A percentile compares a stretch with the other conserved stretches of the same genome.
These are phyloP conservation scores for Aphis gossypii DNA, from an alignment of 1,140 invertebrate genomes.

Conservation along the genomic window DNA sequence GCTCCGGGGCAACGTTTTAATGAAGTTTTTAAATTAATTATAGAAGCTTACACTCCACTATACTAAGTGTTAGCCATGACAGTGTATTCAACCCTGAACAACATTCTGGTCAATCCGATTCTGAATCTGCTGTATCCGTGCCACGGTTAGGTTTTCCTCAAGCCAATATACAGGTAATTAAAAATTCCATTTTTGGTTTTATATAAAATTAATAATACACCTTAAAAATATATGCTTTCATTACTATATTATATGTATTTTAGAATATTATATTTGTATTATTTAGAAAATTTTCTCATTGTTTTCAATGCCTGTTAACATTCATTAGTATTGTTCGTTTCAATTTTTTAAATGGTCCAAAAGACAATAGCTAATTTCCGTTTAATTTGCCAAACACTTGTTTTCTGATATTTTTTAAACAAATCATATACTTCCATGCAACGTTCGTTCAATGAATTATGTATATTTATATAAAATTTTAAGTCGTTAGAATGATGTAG, in stretches of 20 bases:
- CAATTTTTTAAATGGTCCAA: neutral
- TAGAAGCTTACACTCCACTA: conserved; percentile 60
- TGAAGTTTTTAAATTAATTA: conserved; percentile 47
- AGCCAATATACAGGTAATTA: conserved; percentile 61
- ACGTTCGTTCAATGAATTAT: neutral
- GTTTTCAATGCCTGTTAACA: conserved; percentile 27
- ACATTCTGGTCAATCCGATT: conserved; percentile 59
- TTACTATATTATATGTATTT: neutral
- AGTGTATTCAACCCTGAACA: conserved; percentile 61
- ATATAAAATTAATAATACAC: neutral
- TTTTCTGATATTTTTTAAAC: conserved; percentile 25
- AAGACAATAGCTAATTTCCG: conserved; percentile 45
- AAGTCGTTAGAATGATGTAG: neutral
- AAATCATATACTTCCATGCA: no score
- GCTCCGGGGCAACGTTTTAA: neutral
- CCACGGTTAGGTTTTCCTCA: conserved; percentile 58
- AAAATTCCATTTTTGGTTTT: neutral
- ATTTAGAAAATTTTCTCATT: neutral
- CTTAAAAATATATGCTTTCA: neutral
- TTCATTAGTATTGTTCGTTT: conserved; percentile 28
- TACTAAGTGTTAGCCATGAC: conserved; percentile 61
- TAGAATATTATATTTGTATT: neutral
- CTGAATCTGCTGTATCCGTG: conserved; percentile 59
- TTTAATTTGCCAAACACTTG: conserved; percentile 28
- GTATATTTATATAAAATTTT: neutral